phyloP scores from a whole-genome alignment of 2,888 invertebrate species.

The Gerris lacustris region DNA sequence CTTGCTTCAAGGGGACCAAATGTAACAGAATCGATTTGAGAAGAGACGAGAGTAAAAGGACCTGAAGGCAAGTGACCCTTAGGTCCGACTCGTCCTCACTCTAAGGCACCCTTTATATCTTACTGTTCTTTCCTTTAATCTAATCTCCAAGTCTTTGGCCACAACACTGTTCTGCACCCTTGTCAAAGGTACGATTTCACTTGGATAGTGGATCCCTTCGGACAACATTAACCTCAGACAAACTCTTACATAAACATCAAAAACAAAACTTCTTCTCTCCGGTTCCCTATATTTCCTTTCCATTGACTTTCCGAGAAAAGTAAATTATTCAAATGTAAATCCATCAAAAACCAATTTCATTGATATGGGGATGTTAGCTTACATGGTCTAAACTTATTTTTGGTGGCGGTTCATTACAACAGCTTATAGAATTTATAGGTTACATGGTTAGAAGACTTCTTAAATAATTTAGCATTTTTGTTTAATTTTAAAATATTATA shows the following conservation, averaged over 20 bases:
- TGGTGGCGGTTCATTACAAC: no score
- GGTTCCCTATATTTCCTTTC: not conserved
- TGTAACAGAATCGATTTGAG: not conserved
- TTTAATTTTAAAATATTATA: no score
- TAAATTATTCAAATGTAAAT: not conserved
- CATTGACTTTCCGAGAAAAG: not conserved
- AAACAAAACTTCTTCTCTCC: not conserved
- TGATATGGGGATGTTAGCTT: no score
- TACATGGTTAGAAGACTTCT: no score
- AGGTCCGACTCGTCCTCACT: not conserved
- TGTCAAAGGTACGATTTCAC: not conserved
- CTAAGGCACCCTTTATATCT: conserved; percentile 1
- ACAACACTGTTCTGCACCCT: not conserved
- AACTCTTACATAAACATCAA: not conserved
- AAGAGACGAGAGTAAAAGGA: not conserved
- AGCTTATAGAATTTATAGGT: no score
- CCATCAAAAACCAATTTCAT: no score
- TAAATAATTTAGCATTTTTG: no score
- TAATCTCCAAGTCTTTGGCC: not conserved
- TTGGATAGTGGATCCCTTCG: not conserved
- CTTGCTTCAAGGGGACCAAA: not conserved
- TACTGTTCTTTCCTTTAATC: not conserved
- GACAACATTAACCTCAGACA: not conserved
- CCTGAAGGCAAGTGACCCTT: not conserved
- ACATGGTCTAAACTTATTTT: no score